Evolutionary conservation across 2,113 vertebrate species (phyloP), one percentile per base, ranked within the genome.

Genomic region (Procapra przewalskii): DNA sequence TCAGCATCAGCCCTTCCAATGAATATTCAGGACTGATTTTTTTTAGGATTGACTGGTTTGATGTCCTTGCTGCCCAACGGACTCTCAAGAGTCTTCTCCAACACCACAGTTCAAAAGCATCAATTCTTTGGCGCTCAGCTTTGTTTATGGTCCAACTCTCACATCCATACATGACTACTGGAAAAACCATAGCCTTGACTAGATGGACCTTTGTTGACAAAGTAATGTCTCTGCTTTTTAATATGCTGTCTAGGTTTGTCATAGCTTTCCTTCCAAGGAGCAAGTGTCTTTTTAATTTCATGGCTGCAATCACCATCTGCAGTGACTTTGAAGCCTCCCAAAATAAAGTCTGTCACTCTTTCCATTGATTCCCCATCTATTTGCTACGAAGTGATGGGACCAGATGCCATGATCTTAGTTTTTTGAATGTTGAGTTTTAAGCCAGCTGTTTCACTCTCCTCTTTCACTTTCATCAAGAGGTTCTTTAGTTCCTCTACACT

Each of bases 81-180:
- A 36, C 67, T 71, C 17, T 71, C 19, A 36, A 71, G n/a, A 23
- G 67, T 71, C 67, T 71, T 71, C 64, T 71, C n/a, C 19, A 71
- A 6, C 9, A 71, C 64, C 64, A 71, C 5, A 71, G n/a, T 23
- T 36, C 9, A 71, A 71, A 71, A 71, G 64, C 19, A 36, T 36
- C 64, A 36, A 6, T 71, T 71, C n/a, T 71, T 71, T 5, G 0
- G n/a, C 0, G 0, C n/a, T 71, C 64, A 36, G 17, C 64, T 71
- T 71, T 71, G 17, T 71, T 71, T 36, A 36, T 36, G 5, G n/a
- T 71, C 64, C 19, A 71, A 23, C n/a, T 71, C 33, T 67, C 33
- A 67, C 17, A 71, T 71, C 64, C n/a, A 71, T 71, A 71, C n/a
- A 71, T 71, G n/a, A 36, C 17, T 23, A 11, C 9, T 71, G 17